Conservation (phyloP, 2,113 vertebrate species). For the Mus pahari region DNA sequence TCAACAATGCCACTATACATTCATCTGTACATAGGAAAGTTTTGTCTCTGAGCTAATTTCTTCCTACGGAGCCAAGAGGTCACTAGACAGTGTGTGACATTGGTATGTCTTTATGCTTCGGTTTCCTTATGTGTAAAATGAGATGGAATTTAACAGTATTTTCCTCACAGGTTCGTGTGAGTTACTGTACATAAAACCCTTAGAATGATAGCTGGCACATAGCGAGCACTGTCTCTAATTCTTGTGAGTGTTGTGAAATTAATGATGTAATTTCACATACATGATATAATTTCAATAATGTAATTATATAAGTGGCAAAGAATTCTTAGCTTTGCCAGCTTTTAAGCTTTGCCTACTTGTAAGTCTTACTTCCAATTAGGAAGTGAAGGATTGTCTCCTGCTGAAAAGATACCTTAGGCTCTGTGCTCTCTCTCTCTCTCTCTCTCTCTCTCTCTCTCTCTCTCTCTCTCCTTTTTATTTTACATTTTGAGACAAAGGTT, state of each 20-base stretch:
- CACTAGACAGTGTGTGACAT: neutral
- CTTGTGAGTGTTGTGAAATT: neutral
- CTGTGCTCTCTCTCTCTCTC: neutral
- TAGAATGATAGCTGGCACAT: neutral
- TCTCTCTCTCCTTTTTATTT: neutral
- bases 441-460: neutral
- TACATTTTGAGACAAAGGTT: too few relatives aligned
- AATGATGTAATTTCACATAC: neutral
- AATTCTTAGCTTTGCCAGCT: neutral
- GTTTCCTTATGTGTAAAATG: neutral
- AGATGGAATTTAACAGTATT: neutral
- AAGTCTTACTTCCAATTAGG: conserved; percentile 25
- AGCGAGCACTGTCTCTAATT: neutral
- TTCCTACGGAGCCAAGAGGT: neutral
- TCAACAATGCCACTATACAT: neutral
- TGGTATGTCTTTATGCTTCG: neutral
- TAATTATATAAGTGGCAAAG: neutral
- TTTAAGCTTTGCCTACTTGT: neutral
- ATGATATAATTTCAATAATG: neutral
- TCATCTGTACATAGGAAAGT: neutral
- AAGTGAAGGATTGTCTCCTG: neutral
- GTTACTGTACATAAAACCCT: neutral
- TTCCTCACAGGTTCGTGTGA: neutral
- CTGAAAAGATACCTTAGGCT: neutral
- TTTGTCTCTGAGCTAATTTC: neutral